Conservation (phyloP, 2,888 invertebrate species). For the Thysanoteuthis rhombus region DNA sequence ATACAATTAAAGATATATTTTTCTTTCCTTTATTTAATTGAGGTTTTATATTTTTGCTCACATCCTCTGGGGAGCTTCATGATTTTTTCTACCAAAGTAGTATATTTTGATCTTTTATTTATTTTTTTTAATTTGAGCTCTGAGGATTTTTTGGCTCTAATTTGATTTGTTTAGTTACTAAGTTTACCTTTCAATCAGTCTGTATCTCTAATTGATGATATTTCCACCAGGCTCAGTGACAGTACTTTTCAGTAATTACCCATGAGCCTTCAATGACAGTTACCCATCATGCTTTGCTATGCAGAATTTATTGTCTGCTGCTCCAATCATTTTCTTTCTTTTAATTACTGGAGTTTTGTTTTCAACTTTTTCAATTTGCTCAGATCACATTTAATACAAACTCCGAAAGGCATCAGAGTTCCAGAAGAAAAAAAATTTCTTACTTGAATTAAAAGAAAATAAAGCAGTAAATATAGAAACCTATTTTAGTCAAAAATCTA, state of each 20-base stretch:
- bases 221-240: background rate
- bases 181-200: too few species aligned
- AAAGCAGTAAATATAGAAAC: background rate
- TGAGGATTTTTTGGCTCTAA: too few species aligned
- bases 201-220: background rate
- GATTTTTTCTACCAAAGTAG: too few species aligned
- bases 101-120: too few species aligned
- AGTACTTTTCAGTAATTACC: background rate
- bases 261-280: background rate
- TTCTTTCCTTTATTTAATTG: too few species aligned
- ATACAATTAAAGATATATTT: too few species aligned
- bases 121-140: too few species aligned
- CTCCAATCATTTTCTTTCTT: background rate
- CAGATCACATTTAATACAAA: background rate
- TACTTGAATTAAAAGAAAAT: background rate
- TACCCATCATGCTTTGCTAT: background rate
- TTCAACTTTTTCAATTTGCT: background rate
- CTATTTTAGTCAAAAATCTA: background rate
- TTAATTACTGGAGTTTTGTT: background rate
- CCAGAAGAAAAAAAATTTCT: background rate
- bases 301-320: background rate
- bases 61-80: too few species aligned
- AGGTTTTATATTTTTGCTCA: too few species aligned
- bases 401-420: background rate
- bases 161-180: too few species aligned